phyloP scores from a whole-genome alignment of 2,888 invertebrate genomes.

The Neocrepidodera transversa region DNA sequence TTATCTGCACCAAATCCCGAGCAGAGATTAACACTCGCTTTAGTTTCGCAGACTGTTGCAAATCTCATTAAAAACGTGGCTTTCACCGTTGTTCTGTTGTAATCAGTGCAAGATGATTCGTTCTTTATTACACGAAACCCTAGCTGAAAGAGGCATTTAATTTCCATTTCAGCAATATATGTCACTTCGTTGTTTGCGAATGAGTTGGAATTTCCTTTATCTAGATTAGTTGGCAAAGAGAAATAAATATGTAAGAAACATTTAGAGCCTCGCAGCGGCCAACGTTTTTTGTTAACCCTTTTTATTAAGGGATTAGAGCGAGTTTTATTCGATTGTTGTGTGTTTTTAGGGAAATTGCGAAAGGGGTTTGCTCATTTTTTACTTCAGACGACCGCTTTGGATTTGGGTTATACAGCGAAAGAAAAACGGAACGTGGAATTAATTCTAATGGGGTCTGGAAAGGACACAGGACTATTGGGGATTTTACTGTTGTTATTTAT shows the following conservation, averaged over 20 bases:
- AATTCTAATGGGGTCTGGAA: neutral
- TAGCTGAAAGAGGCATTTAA: constrained; percentile 20
- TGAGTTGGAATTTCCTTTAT: constrained; percentile 19
- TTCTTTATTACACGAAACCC: constrained; percentile 25
- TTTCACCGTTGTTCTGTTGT: constrained; percentile 27
- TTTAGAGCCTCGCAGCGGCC: too few relatives aligned
- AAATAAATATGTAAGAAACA: constrained; percentile 24
- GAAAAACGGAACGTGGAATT: neutral
- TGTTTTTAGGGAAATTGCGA: constrained; percentile 9
- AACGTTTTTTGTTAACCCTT: constrained; percentile 25
- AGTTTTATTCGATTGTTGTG: constrained; percentile 14
- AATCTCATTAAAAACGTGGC: constrained; percentile 27
- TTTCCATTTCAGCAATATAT: constrained; percentile 29
- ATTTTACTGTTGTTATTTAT: too few relatives aligned
- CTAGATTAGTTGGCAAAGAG: constrained; percentile 25
- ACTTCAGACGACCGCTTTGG: neutral
- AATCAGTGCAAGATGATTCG: constrained; percentile 32
- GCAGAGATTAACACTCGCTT: constrained; percentile 19
- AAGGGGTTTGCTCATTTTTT: constrained; percentile 11
- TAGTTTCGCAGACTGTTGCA: constrained; percentile 22
- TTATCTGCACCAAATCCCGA: neutral
- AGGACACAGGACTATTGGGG: too few relatives aligned
- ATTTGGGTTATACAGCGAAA: constrained; percentile 1
- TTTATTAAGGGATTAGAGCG: constrained; percentile 13
- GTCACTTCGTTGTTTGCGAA: constrained; percentile 27